Conservation (phyloP, 2,888 invertebrate genomes). For the Alloplasta piceator region DNA sequence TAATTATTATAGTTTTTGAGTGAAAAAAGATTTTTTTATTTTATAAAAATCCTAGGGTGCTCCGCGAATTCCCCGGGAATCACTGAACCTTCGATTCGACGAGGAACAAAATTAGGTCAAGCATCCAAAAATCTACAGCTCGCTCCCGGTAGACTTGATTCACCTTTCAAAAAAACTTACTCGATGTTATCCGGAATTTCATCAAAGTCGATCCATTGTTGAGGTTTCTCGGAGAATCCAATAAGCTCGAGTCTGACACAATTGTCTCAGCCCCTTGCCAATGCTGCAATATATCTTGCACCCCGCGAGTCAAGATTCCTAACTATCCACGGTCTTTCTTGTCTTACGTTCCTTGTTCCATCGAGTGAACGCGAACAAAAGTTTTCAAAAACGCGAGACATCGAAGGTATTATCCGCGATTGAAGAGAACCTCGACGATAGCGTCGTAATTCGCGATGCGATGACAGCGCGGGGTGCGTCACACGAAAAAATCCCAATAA, state of each 20-base stretch:
- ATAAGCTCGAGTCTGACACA: neutral
- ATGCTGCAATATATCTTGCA: neutral
- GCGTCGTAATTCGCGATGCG: neutral
- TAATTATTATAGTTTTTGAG: no score
- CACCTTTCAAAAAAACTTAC: neutral
- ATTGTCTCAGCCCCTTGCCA: neutral
- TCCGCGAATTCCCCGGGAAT: no score
- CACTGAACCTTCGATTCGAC: no score
- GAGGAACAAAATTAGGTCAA: no score
- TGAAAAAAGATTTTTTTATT: no score
- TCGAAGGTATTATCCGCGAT: neutral
- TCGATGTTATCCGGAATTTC: neutral
- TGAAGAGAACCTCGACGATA: neutral
- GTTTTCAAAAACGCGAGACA: constrained; percentile 1
- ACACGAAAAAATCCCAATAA: no score
- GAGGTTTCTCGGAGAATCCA: constrained; percentile 14
- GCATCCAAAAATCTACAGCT: no score
- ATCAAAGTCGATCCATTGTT: neutral
- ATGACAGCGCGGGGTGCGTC: neutral
- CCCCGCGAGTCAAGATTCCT: constrained; percentile 13
- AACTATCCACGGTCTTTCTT: neutral
- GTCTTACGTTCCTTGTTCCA: neutral
- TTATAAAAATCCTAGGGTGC: no score
- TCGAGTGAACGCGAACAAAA: neutral
- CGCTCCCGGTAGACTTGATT: no score